Percentiles rank a stretch among this genome's conserved stretches.
Evolutionary conservation across 2,797 vertebrate genomes (phyloP).

Genomic region (Pseudochromis fuscus): DNA sequence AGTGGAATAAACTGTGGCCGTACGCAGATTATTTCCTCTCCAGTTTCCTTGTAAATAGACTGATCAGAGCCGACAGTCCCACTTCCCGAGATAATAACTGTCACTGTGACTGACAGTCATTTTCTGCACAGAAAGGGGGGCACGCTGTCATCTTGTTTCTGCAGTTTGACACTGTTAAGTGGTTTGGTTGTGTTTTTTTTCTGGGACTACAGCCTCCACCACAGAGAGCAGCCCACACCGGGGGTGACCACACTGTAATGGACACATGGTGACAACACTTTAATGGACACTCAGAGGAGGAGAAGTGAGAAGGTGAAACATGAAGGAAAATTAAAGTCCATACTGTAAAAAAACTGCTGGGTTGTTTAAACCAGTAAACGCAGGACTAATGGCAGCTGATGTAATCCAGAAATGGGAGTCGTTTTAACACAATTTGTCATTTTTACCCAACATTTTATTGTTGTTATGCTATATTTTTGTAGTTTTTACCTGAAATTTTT

Average conservation of each 20-base stretch:
- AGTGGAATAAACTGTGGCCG: background rate
- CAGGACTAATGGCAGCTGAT: too few species aligned
- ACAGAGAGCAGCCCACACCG: background rate
- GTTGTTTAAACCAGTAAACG: too few species aligned
- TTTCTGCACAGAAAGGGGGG: background rate
- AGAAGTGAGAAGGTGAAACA: background rate
- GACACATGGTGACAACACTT: constrained; percentile 5
- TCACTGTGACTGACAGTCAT: background rate
- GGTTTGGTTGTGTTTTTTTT: background rate
- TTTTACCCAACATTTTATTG: too few species aligned
- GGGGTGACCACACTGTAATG: background rate
- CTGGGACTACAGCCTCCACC: background rate
- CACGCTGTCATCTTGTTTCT: constrained; percentile 9
- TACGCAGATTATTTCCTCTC: background rate
- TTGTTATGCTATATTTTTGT: too few species aligned
- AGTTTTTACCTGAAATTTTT: too few species aligned
- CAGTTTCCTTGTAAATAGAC: background rate
- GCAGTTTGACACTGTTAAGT: constrained; percentile 1
- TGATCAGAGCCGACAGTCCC: background rate
- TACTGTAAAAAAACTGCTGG: too few species aligned
- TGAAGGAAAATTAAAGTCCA: background rate
- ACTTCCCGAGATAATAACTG: background rate
- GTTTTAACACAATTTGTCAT: too few species aligned
- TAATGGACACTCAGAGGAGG: constrained; percentile 1
- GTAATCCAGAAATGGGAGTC: too few species aligned